A percentile compares a stretch with the other conserved stretches of the same genome.
Evolutionary conservation across 2,797 vertebrate genomes (phyloP).

Genomic region (Gymnothorax javanicus): DNA sequence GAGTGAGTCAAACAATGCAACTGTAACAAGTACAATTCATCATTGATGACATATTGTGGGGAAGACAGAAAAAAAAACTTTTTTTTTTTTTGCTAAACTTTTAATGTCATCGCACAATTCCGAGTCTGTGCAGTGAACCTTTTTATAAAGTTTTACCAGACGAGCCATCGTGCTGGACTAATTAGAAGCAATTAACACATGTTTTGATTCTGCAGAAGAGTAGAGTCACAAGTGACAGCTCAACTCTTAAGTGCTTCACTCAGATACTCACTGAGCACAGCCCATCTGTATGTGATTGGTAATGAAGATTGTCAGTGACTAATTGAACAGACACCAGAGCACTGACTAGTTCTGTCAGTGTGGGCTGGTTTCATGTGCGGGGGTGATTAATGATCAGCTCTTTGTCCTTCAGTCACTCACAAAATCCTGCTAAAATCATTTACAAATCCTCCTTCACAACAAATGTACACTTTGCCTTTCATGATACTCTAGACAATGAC

Average conservation of each 20-base stretch:
- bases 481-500: background rate
- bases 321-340: constrained; percentile 6
- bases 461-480: background rate
- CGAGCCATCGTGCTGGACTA: background rate
- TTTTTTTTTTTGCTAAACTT: background rate
- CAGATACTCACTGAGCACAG: background rate
- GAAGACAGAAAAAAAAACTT: background rate
- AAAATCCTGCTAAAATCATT: background rate
- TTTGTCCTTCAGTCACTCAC: constrained; percentile 3
- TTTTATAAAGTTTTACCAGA: background rate
- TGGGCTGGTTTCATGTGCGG: constrained; percentile 12
- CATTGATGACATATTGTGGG: background rate
- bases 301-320: constrained; percentile 15
- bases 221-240: background rate
- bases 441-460: constrained; percentile 4
- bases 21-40: background rate
- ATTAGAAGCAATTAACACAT: constrained; percentile 3
- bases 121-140: background rate
- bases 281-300: constrained; percentile 16
- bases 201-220: background rate
- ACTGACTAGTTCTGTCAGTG: constrained; percentile 4
- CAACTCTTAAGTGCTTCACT: constrained; percentile 5
- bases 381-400: background rate
- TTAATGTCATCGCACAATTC: background rate
- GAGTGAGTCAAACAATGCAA: background rate